A percentile compares a stretch with the other conserved stretches of the same genome.
phyloP scores from a whole-genome alignment of 2,113 vertebrate genomes.

The Neofelis nebulosa region DNA sequence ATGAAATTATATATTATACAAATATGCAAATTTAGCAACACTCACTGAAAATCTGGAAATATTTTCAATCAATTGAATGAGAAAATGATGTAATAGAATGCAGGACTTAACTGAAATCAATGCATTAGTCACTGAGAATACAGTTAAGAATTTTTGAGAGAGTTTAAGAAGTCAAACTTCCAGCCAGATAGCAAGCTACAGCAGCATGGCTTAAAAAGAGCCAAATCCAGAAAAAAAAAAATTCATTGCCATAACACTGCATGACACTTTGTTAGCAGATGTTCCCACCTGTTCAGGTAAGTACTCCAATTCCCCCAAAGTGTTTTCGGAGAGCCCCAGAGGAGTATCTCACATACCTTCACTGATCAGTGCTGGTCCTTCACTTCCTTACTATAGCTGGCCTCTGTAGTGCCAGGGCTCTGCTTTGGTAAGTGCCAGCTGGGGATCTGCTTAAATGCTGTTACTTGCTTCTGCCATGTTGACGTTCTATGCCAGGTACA shows the following conservation, averaged over 20 bases:
- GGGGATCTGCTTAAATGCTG: neutral
- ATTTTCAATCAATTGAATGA: neutral
- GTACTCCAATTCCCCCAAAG: neutral
- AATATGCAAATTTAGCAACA: neutral
- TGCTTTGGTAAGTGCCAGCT: neutral
- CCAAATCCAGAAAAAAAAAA: neutral
- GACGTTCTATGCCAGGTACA: neutral
- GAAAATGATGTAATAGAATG: neutral
- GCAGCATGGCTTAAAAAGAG: neutral
- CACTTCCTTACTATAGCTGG: neutral
- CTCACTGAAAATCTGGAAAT: neutral
- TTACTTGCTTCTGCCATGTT: neutral
- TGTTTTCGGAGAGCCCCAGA: neutral
- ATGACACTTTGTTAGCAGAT: neutral
- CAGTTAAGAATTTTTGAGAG: neutral
- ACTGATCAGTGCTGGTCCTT: neutral
- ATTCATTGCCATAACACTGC: neutral
- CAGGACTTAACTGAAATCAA: neutral
- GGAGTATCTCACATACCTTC: neutral
- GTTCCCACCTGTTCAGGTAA: neutral
- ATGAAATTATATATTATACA: neutral
- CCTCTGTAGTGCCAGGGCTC: neutral
- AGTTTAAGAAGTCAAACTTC: conserved; percentile 13
- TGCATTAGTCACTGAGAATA: neutral
- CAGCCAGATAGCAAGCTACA: conserved; percentile 13